Percentiles rank a stretch among this genome's conserved stretches.
Evolutionary conservation across 92 coral and sea anemone genomes (phyloP).

Genomic region (Porites rus): DNA sequence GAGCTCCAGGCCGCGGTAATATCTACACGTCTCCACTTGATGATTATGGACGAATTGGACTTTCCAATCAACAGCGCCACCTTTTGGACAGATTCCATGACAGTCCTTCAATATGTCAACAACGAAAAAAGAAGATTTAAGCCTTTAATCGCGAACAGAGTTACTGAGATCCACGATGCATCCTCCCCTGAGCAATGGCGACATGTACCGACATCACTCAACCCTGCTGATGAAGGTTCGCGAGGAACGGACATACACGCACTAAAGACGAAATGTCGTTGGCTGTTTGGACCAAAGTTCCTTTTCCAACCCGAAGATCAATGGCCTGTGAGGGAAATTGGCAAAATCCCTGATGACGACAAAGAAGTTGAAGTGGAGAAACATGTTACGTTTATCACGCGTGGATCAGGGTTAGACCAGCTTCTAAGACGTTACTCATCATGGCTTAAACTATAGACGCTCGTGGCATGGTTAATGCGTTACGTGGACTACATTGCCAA

Average conservation of each 20-base stretch:
- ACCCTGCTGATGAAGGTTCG: background rate
- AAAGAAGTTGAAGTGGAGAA: slow-evolving; percentile 46
- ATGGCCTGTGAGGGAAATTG: slow-evolving; percentile 49
- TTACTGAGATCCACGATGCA: background rate
- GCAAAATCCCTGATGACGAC: slow-evolving; percentile 56
- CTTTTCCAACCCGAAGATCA: slow-evolving; percentile 57
- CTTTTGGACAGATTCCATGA: background rate
- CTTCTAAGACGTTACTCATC: no score
- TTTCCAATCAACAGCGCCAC: background rate
- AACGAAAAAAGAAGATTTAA: background rate
- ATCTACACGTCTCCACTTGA: background rate
- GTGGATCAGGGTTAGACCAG: no score
- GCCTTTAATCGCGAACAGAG: background rate
- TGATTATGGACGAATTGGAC: background rate
- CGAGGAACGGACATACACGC: slow-evolving; percentile 38
- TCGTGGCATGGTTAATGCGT: slow-evolving; percentile 13
- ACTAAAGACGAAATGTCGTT: slow-evolving; percentile 43
- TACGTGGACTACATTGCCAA: slow-evolving; percentile 27
- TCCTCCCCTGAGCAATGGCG: background rate
- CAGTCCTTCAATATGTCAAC: no score
- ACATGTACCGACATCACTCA: background rate
- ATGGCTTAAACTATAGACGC: no score
- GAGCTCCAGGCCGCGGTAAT: background rate
- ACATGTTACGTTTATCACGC: slow-evolving; percentile 15
- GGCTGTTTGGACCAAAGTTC: slow-evolving; percentile 58